phyloP scores from a whole-genome alignment of 1,140 invertebrate genomes.

The Stegodyphus mimosarum region DNA sequence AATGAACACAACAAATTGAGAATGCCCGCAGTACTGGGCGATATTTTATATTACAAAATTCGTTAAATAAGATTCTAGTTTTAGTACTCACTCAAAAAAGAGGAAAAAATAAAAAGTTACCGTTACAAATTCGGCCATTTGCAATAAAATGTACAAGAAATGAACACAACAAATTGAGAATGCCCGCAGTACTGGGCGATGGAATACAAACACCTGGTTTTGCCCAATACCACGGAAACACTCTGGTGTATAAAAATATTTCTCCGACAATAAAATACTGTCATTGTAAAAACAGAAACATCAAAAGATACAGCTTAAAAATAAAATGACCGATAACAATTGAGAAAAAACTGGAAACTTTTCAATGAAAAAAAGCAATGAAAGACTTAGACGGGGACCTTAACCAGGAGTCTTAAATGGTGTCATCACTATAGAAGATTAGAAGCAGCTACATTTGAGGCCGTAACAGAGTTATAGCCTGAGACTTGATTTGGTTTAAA shows the following conservation, averaged over 20 bases:
- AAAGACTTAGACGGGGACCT: constrained; percentile 44
- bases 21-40: constrained; percentile 16
- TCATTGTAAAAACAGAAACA: constrained; percentile 59
- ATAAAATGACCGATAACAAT: constrained; percentile 57
- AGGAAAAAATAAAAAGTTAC: constrained; percentile 10
- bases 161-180: constrained; percentile 47
- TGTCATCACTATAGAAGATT: constrained; percentile 17
- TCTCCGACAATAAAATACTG: constrained; percentile 57
- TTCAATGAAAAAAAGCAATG: constrained; percentile 47
- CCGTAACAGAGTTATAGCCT: constrained; percentile 27
- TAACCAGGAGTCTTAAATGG: constrained; percentile 44
- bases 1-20: constrained; percentile 52
- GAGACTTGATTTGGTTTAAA: constrained; percentile 2
- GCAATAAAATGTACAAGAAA: constrained; percentile 52
- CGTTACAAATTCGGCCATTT: constrained; percentile 46
- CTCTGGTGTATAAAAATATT: constrained; percentile 58
- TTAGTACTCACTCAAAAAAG: constrained; percentile 8
- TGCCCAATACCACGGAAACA: constrained; percentile 34
- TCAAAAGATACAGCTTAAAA: constrained; percentile 60
- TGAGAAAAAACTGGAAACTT: constrained; percentile 56
- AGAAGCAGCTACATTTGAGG: constrained; percentile 43
- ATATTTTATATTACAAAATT: background rate
- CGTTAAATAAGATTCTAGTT: background rate
- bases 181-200: constrained; percentile 31
- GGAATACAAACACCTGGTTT: constrained; percentile 60